Evolutionary conservation across 2,888 invertebrate species (phyloP), one percentile per base, ranked within the genome.

Genomic region (Drymonia ruficornis): DNA sequence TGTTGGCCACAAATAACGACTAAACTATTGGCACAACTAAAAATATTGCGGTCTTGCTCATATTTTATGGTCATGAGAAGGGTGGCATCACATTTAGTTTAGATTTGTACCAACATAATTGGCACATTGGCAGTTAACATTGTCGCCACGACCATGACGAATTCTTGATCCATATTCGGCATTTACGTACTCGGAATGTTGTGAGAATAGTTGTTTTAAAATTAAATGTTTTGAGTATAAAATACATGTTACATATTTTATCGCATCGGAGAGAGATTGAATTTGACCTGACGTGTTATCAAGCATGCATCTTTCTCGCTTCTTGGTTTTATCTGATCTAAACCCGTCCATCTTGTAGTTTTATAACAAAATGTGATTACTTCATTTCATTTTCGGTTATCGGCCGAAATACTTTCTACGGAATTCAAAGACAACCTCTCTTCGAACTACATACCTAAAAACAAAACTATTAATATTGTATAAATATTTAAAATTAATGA

Each of bases 151-250:
- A 28, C 11, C 31, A 13, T 36, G 13, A n/a, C n/a, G n/a, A 5
- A 3, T 2, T n/a, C 36, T 31, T 13, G 36, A 2, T 6, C 36
- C 36, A 59, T 60, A 46, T 63, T 59, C 61, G 58, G 47, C 56
- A 49, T 56, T 58, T 61, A 61, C 61, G 62, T 68, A 74, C 69
- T 72, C 72, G 61, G 58, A 56, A 72, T 63, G 75, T 76, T 76
- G 76, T 75, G 76, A 75, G 54, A 65, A 63, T 66, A 63, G 59
- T 67, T 70, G 70, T 69, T 63, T 67, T 66, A 56, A 69, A 59
- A 53, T 65, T 67, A 71, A 60, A 66, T 68, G 61, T 65, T 61
- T 36, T 63, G 57, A 52, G 58, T 67, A 57, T 68, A 43, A 52
- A 56, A 49, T 51, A 59, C 49, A 59, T 51, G 61, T 50, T 57